A percentile compares a stretch with the other conserved stretches of the same genome.
These are phyloP conservation scores for Butastur rufipennis DNA, from an alignment of 2,113 vertebrate genomes.

Conservation along the genomic window DNA sequence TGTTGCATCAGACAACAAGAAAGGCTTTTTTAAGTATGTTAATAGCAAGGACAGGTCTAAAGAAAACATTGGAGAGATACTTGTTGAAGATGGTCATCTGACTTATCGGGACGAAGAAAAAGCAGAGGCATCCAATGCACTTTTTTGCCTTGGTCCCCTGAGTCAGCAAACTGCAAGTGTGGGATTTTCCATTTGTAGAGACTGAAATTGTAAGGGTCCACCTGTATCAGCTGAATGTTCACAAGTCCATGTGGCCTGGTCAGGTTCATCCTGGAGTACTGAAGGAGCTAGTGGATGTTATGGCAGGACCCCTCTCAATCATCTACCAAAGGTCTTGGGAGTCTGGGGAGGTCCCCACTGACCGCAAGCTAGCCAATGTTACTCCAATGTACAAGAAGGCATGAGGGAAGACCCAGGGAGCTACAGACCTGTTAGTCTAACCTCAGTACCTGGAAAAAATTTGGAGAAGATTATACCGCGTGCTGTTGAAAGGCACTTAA, in stretches of 20 bases:
- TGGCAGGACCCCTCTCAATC: neutral
- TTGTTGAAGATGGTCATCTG: no score
- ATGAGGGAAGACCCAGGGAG: neutral
- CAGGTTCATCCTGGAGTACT: neutral
- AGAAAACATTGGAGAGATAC: neutral
- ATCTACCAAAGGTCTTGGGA: neutral
- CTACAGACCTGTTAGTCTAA: neutral
- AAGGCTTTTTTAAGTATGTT: neutral
- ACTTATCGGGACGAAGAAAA: no score
- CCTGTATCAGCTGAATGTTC: neutral
- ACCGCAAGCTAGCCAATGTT: no score
- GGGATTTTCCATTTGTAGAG: neutral
- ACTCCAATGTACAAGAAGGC: neutral
- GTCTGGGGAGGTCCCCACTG: neutral
- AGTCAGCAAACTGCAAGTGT: neutral
- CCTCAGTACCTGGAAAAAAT: no score
- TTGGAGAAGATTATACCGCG: no score
- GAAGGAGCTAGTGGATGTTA: neutral
- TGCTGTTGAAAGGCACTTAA: no score
- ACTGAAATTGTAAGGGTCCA: neutral
- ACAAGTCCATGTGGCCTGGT: neutral
- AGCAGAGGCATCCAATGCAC: no score
- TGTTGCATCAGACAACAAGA: neutral
- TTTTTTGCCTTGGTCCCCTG: no score
- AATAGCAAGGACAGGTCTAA: neutral